Evolutionary conservation across 2,113 vertebrate genomes (phyloP).

Genomic region (Myanophis thanlyinensis): DNA sequence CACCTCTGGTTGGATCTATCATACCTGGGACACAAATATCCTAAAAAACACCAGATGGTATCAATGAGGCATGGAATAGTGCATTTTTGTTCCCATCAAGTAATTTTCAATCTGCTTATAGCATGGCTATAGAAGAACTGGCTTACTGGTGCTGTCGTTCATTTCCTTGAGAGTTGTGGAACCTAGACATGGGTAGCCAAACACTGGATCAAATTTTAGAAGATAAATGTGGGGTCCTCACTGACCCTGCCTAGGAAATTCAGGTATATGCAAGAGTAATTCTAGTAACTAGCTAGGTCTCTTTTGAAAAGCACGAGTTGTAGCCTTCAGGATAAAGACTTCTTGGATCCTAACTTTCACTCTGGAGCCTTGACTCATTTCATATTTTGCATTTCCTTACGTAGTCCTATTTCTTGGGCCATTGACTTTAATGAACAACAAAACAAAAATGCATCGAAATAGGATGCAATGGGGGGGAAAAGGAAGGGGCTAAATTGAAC

Average conservation of each 20-base stretch:
- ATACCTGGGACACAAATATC: background rate
- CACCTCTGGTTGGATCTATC: background rate
- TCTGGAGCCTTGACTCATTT: background rate
- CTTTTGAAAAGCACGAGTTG: background rate
- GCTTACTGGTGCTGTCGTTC: background rate
- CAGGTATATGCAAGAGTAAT: background rate
- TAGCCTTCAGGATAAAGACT: background rate
- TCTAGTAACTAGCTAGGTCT: background rate
- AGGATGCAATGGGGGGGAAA: background rate
- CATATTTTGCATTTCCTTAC: background rate
- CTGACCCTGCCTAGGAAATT: background rate
- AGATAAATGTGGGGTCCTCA: background rate
- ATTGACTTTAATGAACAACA: background rate
- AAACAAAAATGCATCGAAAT: background rate
- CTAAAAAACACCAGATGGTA: background rate
- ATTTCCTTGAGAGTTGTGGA: background rate
- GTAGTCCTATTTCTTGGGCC: background rate
- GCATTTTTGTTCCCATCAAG: background rate
- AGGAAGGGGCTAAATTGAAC: background rate
- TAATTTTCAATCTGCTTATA: background rate
- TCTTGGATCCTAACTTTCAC: background rate
- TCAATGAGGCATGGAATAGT: background rate
- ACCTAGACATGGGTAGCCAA: background rate
- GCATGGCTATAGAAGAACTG: background rate
- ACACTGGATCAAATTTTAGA: background rate